Percentiles rank a stretch among this genome's conserved stretches.
Evolutionary conservation across 1,140 invertebrate species (phyloP).

Genomic region (Polypedilum pembai): DNA sequence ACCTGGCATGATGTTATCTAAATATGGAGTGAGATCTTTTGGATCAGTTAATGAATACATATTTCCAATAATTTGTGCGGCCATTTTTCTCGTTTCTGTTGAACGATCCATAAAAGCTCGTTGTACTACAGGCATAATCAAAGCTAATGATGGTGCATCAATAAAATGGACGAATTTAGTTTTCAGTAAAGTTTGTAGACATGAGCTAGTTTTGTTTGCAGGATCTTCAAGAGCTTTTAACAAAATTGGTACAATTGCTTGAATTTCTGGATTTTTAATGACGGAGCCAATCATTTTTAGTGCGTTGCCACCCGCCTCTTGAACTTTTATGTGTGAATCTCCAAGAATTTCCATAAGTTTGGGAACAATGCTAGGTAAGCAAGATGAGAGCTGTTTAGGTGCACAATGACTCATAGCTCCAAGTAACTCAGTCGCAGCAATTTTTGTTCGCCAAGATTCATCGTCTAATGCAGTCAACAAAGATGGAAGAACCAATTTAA

Average conservation of each 20-base stretch:
- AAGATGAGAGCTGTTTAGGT: slow-evolving; percentile 95
- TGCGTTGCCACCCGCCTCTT: slow-evolving; percentile 90
- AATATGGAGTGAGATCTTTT: slow-evolving; percentile 94
- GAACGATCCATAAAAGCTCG: slow-evolving; percentile 94
- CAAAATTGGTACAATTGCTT: slow-evolving; percentile 87
- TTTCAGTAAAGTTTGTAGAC: slow-evolving; percentile 85
- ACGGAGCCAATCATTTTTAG: slow-evolving; percentile 95
- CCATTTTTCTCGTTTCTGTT: slow-evolving; percentile 97
- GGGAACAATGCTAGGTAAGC: slow-evolving; percentile 96
- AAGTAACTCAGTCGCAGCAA: slow-evolving; percentile 90
- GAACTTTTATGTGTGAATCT: slow-evolving; percentile 97
- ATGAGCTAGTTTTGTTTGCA: slow-evolving; percentile 86
- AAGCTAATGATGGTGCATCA: slow-evolving; percentile 93
- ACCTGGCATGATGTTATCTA: slow-evolving; percentile 91
- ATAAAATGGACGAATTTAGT: slow-evolving; percentile 99
- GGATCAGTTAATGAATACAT: slow-evolving; percentile 99
- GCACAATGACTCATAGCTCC: slow-evolving; percentile 98
- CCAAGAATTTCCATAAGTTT: slow-evolving; percentile 94
- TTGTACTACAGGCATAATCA: slow-evolving; percentile 99
- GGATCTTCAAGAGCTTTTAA: slow-evolving; percentile 94
- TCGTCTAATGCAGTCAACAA: slow-evolving; percentile 89
- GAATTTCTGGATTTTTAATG: slow-evolving; percentile 97
- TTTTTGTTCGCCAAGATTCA: slow-evolving; percentile 98
- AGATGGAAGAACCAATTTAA: slow-evolving; percentile 89
- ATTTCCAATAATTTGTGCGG: slow-evolving; percentile 98